Base-by-base conservation (phyloP, 35 echinoderm and acorn worm species). In the Ophiothrix spiculata region DNA sequence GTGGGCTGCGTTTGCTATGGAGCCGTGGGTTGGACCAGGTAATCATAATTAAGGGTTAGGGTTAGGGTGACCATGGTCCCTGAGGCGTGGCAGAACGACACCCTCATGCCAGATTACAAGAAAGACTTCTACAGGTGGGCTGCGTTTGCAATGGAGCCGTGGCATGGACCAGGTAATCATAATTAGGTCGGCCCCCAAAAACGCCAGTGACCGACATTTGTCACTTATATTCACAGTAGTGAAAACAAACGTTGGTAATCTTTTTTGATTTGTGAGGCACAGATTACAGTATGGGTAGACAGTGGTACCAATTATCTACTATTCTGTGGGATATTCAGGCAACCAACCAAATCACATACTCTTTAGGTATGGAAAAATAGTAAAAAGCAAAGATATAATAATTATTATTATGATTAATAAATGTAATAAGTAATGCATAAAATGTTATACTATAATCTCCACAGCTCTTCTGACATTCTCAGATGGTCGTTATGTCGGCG, bases 11-110 rank as follows among this genome's bases (percentile, higher is more conserved):
- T 98, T 98, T 83, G 88, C 95, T 16, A 98, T 98, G 95, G 95
- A 98, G 74, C 92, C 95, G n/a, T 98, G 95, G 95, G 95, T 94
- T 89, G 95, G 95, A 39, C 96, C 96, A 83, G 92, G 96, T 99
- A 89, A n/a, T 35, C 6, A 32, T n/a, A n/a, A n/a, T n/a, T n/a
- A n/a, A n/a, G n/a, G n/a, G n/a, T n/a, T n/a, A n/a, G n/a, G n/a
- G 95, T 92, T 76, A 83, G 94, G 42, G 94, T 98, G 80, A 98
- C 95, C 8, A 98, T 98, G 95, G 92, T 98, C 4, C 95, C 95
- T n/a, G 95, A 98, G 64, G 95, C 95, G 12, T 98, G 95, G 95
- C 95, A 98, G 23, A 94, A 98, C n/a, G 95, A 98, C 38, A 42
- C 86, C 32, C 49, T 98, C 69, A 98, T 98, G 95, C 56, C 77